phyloP scores from a whole-genome alignment of 2,113 vertebrate species.

The Etheostoma cragini region DNA sequence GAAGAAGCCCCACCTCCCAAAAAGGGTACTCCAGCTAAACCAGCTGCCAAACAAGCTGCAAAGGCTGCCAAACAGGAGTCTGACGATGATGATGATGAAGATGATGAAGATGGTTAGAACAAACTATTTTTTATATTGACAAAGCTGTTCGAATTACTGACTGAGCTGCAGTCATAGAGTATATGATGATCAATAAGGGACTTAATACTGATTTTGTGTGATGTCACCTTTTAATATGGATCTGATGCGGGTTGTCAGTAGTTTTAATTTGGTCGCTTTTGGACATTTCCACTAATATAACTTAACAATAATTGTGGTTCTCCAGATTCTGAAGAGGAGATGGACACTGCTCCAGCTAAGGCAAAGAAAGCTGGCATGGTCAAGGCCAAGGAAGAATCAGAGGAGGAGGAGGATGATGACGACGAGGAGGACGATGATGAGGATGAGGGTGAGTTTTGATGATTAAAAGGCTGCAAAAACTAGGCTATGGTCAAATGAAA shows the following conservation, averaged over 20 bases:
- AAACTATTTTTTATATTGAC: neutral
- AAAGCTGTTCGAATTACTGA: accelerated
- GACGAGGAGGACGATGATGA: slow-evolving; percentile 87
- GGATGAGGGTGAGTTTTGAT: slow-evolving; percentile 64
- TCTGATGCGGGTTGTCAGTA: slow-evolving; percentile 78
- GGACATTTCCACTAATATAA: accelerated
- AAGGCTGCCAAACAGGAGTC: slow-evolving; percentile 75
- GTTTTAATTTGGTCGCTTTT: neutral
- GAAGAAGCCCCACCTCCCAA: slow-evolving; percentile 80
- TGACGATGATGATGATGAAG: slow-evolving; percentile 82
- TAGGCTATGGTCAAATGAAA: neutral
- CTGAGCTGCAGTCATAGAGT: neutral
- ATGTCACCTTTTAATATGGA: slow-evolving; percentile 71
- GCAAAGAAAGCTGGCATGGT: slow-evolving; percentile 90
- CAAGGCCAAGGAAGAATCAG: slow-evolving; percentile 88
- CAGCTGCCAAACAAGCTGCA: slow-evolving; percentile 60
- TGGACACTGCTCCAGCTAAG: slow-evolving; percentile 88
- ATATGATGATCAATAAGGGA: slow-evolving; percentile 88
- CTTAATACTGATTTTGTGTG: slow-evolving; percentile 90
- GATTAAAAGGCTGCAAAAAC: too few relatives aligned
- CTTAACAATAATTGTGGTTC: slow-evolving; percentile 3
- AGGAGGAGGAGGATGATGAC: slow-evolving; percentile 85
- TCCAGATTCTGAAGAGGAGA: slow-evolving; percentile 93
- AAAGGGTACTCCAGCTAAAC: slow-evolving; percentile 77
- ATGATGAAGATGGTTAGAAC: slow-evolving; percentile 67